A percentile compares a stretch with the other conserved stretches of the same genome.
These are phyloP conservation scores for Daphoenositta chrysoptera DNA, from an alignment of 2,113 vertebrate genomes.

Conservation along the genomic window DNA sequence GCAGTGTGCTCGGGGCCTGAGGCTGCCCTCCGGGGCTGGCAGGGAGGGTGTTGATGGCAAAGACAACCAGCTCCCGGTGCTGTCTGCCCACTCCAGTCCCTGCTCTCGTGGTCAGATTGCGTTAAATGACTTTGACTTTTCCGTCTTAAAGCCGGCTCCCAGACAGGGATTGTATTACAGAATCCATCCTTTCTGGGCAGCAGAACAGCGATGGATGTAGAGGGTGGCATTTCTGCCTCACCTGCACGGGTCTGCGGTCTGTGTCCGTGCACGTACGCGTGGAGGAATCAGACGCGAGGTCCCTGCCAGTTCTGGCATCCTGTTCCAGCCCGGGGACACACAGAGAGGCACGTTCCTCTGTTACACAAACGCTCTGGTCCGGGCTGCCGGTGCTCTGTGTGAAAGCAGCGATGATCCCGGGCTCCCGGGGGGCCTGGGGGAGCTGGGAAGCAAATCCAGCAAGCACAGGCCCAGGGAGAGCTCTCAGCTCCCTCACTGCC, in stretches of 20 bases:
- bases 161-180: neutral
- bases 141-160: rapidly evolving
- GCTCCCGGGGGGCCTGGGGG: rapidly evolving
- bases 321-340: neutral
- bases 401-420: rapidly evolving
- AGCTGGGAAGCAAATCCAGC: neutral
- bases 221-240: neutral
- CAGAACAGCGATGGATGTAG: neutral
- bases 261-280: rapidly evolving
- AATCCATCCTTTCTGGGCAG: neutral
- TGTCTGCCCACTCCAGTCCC: neutral
- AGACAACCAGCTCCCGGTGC: neutral
- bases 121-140: neutral
- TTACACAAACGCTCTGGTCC: neutral
- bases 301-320: neutral
- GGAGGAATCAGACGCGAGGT: neutral
- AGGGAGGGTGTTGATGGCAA: neutral
- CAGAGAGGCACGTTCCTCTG: neutral
- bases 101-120: neutral
- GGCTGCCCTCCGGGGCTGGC: neutral
- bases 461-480: neutral
- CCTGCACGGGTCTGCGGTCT: neutral
- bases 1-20: conserved; percentile 3
- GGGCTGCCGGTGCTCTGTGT: neutral
- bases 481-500: neutral